Conservation (phyloP, 2,113 vertebrate species). For the Otolemur garnettii region DNA sequence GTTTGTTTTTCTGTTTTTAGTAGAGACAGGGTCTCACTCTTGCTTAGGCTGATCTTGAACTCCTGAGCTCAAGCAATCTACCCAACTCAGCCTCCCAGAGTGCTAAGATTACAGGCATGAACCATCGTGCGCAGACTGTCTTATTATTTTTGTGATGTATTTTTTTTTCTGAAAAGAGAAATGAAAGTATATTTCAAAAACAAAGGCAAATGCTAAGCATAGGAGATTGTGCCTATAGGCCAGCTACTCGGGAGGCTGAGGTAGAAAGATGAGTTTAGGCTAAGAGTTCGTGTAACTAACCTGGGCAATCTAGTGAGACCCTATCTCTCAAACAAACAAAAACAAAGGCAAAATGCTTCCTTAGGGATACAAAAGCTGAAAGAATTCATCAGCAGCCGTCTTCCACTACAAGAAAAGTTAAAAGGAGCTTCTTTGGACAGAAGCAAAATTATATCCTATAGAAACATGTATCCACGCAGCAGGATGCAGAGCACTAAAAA, state of each 20-base stretch:
- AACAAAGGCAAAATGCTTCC: conserved; percentile 17
- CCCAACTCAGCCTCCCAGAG: too few species aligned
- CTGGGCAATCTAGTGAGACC: too few species aligned
- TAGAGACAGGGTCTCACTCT: too few species aligned
- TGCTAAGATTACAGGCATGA: too few species aligned
- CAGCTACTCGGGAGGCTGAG: too few species aligned
- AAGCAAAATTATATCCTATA: background rate
- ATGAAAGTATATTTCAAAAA: conserved; percentile 35
- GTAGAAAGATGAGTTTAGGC: too few species aligned
- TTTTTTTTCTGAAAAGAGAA: conserved; percentile 46
- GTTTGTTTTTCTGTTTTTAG: too few species aligned
- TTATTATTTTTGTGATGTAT: background rate
- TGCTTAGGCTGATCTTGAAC: too few species aligned
- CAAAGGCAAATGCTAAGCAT: background rate
- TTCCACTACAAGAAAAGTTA: background rate
- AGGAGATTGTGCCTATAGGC: too few species aligned
- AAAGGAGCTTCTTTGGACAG: background rate
- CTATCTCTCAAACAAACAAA: too few species aligned
- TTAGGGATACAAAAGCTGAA: background rate
- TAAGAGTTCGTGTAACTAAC: too few species aligned
- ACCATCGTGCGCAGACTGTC: background rate
- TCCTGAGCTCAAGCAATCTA: too few species aligned
- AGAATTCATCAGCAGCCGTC: background rate
- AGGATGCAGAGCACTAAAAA: background rate
- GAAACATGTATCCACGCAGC: background rate